Percentiles rank a stretch among this genome's conserved stretches.
Evolutionary conservation across 1,140 invertebrate genomes (phyloP).

Genomic region (Drosophila kikkawai): DNA sequence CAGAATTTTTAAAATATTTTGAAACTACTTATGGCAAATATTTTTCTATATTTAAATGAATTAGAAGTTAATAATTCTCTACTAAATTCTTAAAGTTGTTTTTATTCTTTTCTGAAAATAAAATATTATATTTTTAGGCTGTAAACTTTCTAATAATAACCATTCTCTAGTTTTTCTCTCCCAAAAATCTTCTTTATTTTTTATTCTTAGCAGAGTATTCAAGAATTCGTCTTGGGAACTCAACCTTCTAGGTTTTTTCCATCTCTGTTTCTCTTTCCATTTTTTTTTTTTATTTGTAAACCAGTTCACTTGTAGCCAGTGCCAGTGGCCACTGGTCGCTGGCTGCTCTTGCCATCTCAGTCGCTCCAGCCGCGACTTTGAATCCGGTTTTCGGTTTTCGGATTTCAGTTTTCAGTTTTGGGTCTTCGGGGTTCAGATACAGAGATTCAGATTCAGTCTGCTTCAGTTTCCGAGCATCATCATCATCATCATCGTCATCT

Average conservation of each 20-base stretch:
- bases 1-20: no score
- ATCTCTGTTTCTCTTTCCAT: constrained; percentile 36
- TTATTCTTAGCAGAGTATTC: constrained; percentile 1
- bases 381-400: constrained; percentile 74
- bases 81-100: no score
- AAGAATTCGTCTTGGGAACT: background rate
- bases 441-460: constrained; percentile 24
- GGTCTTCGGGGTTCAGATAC: constrained; percentile 32
- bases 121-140: no score
- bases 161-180: background rate
- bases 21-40: no score
- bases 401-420: constrained; percentile 51
- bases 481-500: constrained; percentile 64
- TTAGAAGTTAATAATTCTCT: no score
- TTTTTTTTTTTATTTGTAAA: constrained; percentile 69
- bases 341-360: constrained; percentile 27
- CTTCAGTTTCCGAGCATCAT: constrained; percentile 44
- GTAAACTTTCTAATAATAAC: background rate
- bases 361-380: constrained; percentile 67
- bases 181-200: no score
- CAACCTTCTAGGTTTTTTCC: constrained; percentile 16
- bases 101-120: no score
- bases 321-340: constrained; percentile 73
- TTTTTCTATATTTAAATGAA: no score
- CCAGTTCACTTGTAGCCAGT: constrained; percentile 83